These are phyloP conservation scores for Labeo catla DNA, from an alignment of 2,113 vertebrate species.

Conservation along the genomic window DNA sequence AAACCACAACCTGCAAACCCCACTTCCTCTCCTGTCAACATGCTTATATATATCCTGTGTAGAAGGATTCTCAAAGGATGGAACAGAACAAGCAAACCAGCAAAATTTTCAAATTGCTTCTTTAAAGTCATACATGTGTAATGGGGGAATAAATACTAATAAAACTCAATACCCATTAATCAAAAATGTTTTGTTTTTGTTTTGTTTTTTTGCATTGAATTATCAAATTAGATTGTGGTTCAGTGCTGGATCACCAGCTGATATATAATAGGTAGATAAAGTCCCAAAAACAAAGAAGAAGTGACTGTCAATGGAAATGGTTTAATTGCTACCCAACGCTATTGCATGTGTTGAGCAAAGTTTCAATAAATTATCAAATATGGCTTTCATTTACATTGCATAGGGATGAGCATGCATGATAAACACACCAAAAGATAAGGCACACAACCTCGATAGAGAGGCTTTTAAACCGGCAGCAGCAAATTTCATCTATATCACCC, in stretches of 20 bases:
- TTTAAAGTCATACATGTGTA: background rate
- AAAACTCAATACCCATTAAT: background rate
- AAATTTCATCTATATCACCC: background rate
- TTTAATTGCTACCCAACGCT: conserved; percentile 54
- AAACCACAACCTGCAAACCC: background rate
- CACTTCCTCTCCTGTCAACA: conserved; percentile 16
- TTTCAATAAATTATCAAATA: conserved; percentile 65
- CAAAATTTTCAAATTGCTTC: background rate
- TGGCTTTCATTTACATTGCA: conserved; percentile 49
- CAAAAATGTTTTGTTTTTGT: no score
- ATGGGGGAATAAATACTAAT: background rate
- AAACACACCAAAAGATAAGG: conserved; percentile 35
- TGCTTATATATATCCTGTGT: background rate
- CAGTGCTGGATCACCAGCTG: background rate
- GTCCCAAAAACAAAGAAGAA: background rate
- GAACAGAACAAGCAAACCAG: background rate
- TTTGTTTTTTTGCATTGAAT: background rate
- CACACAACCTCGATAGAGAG: conserved; percentile 33
- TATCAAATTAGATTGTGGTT: no score
- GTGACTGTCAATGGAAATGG: conserved; percentile 18
- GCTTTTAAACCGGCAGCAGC: conserved; percentile 10
- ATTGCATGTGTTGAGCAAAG: conserved; percentile 26
- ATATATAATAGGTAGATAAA: background rate
- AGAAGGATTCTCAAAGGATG: background rate
- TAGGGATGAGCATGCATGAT: background rate